phyloP scores from a whole-genome alignment of 2,888 invertebrate species.

The Drosophila infuscata region DNA sequence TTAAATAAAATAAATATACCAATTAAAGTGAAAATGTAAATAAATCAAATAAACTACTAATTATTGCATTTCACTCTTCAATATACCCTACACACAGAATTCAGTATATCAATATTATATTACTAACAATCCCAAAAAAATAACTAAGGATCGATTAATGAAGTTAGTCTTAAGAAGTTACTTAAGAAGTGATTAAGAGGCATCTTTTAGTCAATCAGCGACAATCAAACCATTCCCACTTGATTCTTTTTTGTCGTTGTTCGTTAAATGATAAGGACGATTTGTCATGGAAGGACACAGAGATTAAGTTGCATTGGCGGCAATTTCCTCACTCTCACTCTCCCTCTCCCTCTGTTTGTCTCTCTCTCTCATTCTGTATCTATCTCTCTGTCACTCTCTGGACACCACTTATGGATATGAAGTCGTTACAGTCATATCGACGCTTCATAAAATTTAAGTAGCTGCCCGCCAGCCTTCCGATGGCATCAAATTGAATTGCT shows the following conservation, averaged over 20 bases:
- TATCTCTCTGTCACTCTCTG: background rate
- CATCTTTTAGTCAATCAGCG: constrained; percentile 5
- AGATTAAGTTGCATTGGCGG: constrained; percentile 69
- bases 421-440: constrained; percentile 57
- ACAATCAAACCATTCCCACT: background rate
- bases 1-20: background rate
- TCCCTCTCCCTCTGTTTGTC: background rate
- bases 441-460: constrained; percentile 75
- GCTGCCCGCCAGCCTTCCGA: constrained; percentile 32
- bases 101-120: background rate
- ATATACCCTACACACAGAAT: background rate
- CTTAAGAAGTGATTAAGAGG: constrained; percentile 2
- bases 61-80: background rate
- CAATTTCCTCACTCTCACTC: constrained; percentile 29
- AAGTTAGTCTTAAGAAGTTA: background rate
- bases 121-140: background rate
- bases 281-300: constrained; percentile 71
- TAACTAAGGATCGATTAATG: too few relatives aligned
- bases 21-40: background rate
- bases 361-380: background rate
- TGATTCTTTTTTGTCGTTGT: constrained; percentile 30
- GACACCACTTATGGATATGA: constrained; percentile 56
- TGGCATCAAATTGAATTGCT: constrained; percentile 66
- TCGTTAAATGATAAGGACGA: constrained; percentile 71
- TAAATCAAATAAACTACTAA: background rate